Evolutionary conservation across 2,888 invertebrate genomes (phyloP).

Genomic region (Ethmia dodecea): DNA sequence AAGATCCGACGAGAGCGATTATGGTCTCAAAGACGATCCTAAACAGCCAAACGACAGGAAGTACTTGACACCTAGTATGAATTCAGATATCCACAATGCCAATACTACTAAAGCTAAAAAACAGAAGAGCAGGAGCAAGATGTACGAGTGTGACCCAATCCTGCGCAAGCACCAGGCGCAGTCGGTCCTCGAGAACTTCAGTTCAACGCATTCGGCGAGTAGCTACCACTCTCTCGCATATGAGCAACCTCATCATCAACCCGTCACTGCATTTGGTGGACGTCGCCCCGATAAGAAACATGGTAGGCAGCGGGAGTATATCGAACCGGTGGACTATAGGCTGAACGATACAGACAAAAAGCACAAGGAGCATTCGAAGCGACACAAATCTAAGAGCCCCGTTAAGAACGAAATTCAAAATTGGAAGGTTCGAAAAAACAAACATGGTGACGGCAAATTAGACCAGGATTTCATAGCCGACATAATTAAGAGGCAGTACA

Average conservation of each 20-base stretch:
- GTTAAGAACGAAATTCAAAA: slow-evolving; percentile 24
- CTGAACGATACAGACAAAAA: slow-evolving; percentile 21
- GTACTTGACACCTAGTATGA: slow-evolving; percentile 14
- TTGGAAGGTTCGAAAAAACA: slow-evolving; percentile 25
- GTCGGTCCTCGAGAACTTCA: slow-evolving; percentile 30
- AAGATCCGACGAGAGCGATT: slow-evolving; percentile 34
- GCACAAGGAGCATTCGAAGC: slow-evolving; percentile 21
- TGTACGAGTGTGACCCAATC: slow-evolving; percentile 17
- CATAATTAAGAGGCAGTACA: slow-evolving; percentile 58
- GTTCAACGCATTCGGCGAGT: slow-evolving; percentile 32
- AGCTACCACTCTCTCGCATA: slow-evolving; percentile 42
- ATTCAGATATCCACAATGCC: slow-evolving; percentile 14
- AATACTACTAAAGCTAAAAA: slow-evolving; percentile 22
- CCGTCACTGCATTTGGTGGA: slow-evolving; percentile 17
- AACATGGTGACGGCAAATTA: slow-evolving; percentile 22
- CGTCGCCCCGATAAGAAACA: slow-evolving; percentile 22
- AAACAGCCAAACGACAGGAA: slow-evolving; percentile 17
- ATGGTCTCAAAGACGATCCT: slow-evolving; percentile 17
- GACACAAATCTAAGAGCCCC: slow-evolving; percentile 19
- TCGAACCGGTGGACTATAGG: slow-evolving; percentile 14
- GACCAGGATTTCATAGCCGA: slow-evolving; percentile 58
- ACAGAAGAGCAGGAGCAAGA: slow-evolving; percentile 30
- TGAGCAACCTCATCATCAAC: slow-evolving; percentile 19
- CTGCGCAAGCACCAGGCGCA: slow-evolving; percentile 30
- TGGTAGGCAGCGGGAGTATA: slow-evolving; percentile 19